Conservation (phyloP, 64 coral and sea anemone species). For the Porites australiensis region DNA sequence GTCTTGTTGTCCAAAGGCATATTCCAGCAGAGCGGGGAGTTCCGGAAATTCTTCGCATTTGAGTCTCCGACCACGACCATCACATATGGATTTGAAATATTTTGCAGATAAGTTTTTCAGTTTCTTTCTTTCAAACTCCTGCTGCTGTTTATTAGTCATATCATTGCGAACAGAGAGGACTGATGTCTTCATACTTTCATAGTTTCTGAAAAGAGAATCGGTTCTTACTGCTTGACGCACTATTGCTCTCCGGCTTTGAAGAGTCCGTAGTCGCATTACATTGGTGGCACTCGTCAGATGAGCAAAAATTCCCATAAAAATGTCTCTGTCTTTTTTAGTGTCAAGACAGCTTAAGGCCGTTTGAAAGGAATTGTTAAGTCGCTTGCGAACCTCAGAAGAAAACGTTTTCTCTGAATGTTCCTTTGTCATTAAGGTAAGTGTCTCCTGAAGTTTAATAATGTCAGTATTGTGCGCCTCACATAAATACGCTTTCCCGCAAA, state of each 20-base stretch:
- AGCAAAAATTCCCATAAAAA: background rate
- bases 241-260: background rate
- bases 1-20: slow-evolving; percentile 22
- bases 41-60: slow-evolving; percentile 84
- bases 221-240: background rate
- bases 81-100: background rate
- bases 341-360: slow-evolving; percentile 55
- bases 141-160: background rate
- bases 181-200: background rate
- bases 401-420: slow-evolving; percentile 4
- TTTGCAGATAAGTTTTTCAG: background rate
- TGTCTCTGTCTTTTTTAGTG: slow-evolving; percentile 14
- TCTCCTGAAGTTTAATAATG: slow-evolving; percentile 37
- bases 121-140: background rate
- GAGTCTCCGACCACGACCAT: slow-evolving; percentile 48
- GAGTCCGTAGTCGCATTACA: background rate
- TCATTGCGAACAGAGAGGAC: background rate
- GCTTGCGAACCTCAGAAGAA: slow-evolving; percentile 23
- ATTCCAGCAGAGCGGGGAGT: slow-evolving; percentile 27
- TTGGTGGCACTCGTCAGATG: background rate
- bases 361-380: slow-evolving; percentile 31
- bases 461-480: slow-evolving; percentile 53
- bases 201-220: background rate
- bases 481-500: slow-evolving; percentile 65
- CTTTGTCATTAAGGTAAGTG: slow-evolving; percentile 29